phyloP scores from a whole-genome alignment of 2,888 invertebrate species.

The Heteromyza rotundicornis region DNA sequence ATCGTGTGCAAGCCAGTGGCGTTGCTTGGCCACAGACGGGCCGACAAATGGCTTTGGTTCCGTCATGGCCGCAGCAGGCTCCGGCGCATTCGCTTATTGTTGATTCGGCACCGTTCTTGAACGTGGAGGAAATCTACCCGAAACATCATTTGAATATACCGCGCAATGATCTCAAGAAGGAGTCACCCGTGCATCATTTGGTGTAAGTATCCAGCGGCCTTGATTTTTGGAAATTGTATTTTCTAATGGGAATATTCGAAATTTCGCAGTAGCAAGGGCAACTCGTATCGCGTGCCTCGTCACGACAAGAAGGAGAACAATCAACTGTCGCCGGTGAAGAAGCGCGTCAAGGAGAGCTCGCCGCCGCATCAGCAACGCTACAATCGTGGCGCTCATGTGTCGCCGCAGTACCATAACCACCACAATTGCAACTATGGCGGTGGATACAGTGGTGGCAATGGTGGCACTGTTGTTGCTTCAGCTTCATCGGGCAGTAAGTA shows the following conservation, averaged over 20 bases:
- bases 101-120: conserved; percentile 76
- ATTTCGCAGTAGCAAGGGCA: conserved; percentile 54
- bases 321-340: conserved; percentile 95
- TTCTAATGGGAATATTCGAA: conserved; percentile 12
- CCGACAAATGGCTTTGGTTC: conserved; percentile 81
- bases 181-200: conserved; percentile 65
- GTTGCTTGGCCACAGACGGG: conserved; percentile 64
- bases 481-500: conserved; percentile 55
- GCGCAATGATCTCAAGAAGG: conserved; percentile 67
- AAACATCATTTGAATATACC: conserved; percentile 70
- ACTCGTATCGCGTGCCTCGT: conserved; percentile 63
- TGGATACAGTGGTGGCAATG: conserved; percentile 38
- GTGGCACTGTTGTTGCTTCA: conserved; percentile 42
- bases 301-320: conserved; percentile 84
- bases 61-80: conserved; percentile 83
- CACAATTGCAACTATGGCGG: conserved; percentile 59
- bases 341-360: conserved; percentile 94
- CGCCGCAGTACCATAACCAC: conserved; percentile 62
- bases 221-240: conserved; percentile 18
- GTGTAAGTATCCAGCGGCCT: conserved; percentile 51
- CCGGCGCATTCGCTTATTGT: conserved; percentile 76
- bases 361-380: conserved; percentile 73
- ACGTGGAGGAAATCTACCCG: conserved; percentile 66
- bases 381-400: conserved; percentile 59
- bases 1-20: conserved; percentile 62